Evolutionary conservation across 2,888 invertebrate genomes (phyloP), one percentile per base, ranked within the genome.

Genomic region (Diarsia mendica): DNA sequence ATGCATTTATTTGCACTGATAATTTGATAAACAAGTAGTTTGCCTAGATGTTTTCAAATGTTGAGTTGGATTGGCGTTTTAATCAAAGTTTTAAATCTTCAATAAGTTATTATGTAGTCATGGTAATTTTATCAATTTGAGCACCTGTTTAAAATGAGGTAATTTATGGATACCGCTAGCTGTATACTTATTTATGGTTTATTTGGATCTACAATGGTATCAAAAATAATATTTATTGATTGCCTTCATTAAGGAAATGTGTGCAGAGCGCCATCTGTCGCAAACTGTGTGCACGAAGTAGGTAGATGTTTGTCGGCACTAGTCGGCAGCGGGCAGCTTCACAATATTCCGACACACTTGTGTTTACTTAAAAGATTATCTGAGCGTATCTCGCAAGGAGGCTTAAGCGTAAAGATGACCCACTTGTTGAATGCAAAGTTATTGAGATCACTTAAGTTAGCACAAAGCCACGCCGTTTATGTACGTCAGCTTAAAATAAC

Each of bases 191-290:
- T 28, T 28, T 28, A 5, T 3, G 39, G 39, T 39, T 39, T 5
- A 39, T 39, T 39, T 39, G 39, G 4, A 39, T 39, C 39, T 39
- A 39, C 39, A 39, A 39, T 39, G 39, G 28, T 39, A 39, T 6
- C 39, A 39, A 39, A 4, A 39, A 44, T 10, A 63, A 44, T 44
- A 23, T 9, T 10, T 3, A 23, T 9, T 10, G 11, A 28, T 8
- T 6, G 11, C 6, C 18, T 39, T 23, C 5, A 48, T 11, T 44
- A 15, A 51, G 11, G 33, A 28, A 55, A 67, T 67, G 23, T 64
- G 3, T 13, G n/a, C 18, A 75, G 10, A 83, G 55, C 66, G 79
- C 66, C 83, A 80, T 78, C 83, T 72, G 20, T 58, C 51, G 67
- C 9, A 33, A 49, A 28, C 13, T n/a, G 15, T 53, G 39, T 44